Conservation (phyloP, 2,797 vertebrate genomes). For the Peromyscus nudipes region DNA sequence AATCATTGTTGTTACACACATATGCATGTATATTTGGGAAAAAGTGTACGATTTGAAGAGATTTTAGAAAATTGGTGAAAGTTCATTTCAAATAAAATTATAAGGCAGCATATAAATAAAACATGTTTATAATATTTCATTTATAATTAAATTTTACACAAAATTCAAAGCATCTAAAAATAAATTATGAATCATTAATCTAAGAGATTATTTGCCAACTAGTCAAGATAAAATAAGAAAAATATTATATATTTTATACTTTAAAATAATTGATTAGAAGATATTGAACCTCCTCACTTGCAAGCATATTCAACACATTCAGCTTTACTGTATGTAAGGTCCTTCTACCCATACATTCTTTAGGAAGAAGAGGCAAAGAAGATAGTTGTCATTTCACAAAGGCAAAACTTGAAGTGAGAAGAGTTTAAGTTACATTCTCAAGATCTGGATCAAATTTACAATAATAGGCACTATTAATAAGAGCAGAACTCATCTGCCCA, state of each 20-base stretch:
- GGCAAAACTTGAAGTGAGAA: neutral
- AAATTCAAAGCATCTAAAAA: neutral
- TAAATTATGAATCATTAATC: neutral
- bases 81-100: neutral
- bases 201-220: neutral
- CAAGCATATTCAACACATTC: neutral
- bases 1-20: too few relatives aligned
- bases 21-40: too few relatives aligned
- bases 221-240: neutral
- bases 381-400: neutral
- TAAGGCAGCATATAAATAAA: neutral
- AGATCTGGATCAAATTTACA: neutral
- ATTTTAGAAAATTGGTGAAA: conserved; percentile 5
- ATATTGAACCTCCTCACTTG: neutral
- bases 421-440: neutral
- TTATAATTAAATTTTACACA: neutral
- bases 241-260: conserved; percentile 1
- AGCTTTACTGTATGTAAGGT: neutral
- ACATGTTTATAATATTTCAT: neutral
- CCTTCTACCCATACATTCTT: neutral
- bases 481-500: neutral
- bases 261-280: neutral
- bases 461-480: neutral
- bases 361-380: neutral
- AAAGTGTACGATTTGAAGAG: neutral